These are phyloP conservation scores for Procambarus virginalis DNA, from an alignment of 1,140 invertebrate genomes.

Conservation along the genomic window DNA sequence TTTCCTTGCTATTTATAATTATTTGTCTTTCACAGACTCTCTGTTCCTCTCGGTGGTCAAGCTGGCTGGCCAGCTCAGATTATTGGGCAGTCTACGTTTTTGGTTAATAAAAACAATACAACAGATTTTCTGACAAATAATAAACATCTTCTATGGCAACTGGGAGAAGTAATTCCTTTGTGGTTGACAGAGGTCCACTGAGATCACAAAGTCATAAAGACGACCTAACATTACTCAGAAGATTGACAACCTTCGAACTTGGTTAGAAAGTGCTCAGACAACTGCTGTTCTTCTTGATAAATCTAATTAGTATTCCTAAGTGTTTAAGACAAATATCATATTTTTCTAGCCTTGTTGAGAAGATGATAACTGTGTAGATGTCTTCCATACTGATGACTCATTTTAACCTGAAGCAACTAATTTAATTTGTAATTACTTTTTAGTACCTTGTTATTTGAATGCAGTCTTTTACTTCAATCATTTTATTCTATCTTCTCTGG, in stretches of 20 bases:
- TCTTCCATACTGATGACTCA: too few relatives aligned
- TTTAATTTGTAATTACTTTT: too few relatives aligned
- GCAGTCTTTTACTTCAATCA: too few relatives aligned
- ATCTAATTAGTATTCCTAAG: not conserved
- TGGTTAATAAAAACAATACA: constrained; percentile 18
- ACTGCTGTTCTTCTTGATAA: constrained; percentile 12
- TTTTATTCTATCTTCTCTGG: too few relatives aligned
- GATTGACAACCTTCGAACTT: constrained; percentile 46
- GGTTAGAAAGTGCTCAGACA: constrained; percentile 49
- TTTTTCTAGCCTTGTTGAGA: too few relatives aligned
- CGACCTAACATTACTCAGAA: constrained; percentile 31
- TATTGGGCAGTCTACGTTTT: constrained; percentile 48
- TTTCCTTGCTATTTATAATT: not conserved
- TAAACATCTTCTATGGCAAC: not conserved
- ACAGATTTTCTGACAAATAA: not conserved
- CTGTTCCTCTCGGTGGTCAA: constrained; percentile 51
- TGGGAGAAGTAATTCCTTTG: not conserved
- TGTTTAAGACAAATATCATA: not conserved
- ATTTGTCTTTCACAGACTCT: constrained; percentile 27
- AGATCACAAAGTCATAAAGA: constrained; percentile 16
- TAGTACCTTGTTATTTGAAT: too few relatives aligned
- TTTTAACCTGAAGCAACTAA: too few relatives aligned
- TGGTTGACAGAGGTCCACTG: not conserved
- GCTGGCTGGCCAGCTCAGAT: constrained; percentile 47
- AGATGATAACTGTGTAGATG: too few relatives aligned